Evolutionary conservation across 1,140 invertebrate species (phyloP).

Genomic region (Neocloeon triangulifer): DNA sequence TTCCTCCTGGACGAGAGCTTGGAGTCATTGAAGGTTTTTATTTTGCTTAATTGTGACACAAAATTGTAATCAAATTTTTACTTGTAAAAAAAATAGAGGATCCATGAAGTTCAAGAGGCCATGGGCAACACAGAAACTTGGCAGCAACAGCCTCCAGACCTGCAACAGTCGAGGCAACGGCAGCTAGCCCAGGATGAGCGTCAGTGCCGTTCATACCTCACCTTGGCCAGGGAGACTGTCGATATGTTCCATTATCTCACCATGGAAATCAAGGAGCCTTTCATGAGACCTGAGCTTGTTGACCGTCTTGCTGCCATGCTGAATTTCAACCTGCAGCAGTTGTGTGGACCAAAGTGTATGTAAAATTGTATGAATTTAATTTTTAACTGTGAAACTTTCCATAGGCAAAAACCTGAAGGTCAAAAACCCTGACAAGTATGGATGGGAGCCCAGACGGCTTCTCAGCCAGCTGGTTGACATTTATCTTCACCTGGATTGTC

Average conservation of each 20-base stretch:
- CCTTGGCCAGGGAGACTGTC: conserved; percentile 84
- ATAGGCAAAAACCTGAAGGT: conserved; percentile 77
- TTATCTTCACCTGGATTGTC: conserved; percentile 87
- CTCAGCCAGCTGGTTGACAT: conserved; percentile 85
- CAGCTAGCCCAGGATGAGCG: conserved; percentile 76
- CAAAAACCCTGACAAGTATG: conserved; percentile 81
- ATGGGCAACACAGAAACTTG: conserved; percentile 46
- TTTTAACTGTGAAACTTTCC: conserved; percentile 6
- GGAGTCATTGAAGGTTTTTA: conserved; percentile 54
- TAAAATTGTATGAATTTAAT: conserved; percentile 7
- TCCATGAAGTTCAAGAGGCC: conserved; percentile 85
- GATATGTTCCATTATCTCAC: conserved; percentile 97
- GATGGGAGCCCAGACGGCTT: conserved; percentile 82
- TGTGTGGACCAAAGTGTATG: conserved; percentile 86
- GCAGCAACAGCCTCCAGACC: conserved; percentile 37
- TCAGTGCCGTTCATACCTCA: conserved; percentile 71
- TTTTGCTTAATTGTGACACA: background rate
- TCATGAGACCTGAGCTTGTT: conserved; percentile 74
- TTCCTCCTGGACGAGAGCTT: conserved; percentile 92
- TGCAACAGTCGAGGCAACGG: conserved; percentile 49
- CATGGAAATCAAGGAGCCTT: conserved; percentile 81
- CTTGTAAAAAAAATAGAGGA: too few species aligned
- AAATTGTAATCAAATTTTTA: conserved; percentile 1
- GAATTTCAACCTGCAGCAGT: conserved; percentile 89
- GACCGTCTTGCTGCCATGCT: conserved; percentile 90